Percentiles rank a stretch among this genome's conserved stretches.
Evolutionary conservation across 2,888 invertebrate species (phyloP).

Genomic region (Aphodius sticticus): DNA sequence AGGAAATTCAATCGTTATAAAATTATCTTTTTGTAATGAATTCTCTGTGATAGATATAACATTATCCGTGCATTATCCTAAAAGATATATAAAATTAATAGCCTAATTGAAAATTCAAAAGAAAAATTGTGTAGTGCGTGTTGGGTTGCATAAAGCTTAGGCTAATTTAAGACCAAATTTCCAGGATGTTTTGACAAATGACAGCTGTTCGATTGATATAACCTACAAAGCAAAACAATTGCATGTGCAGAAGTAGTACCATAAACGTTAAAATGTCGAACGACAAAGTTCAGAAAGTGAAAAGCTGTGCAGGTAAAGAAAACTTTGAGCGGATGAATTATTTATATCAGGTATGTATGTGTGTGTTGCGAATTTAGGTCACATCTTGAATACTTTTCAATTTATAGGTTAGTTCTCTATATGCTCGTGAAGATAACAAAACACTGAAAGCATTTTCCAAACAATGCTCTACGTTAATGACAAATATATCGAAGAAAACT

Average conservation of each 20-base stretch:
- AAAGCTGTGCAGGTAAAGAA: slow-evolving; percentile 71
- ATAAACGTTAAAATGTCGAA: slow-evolving; percentile 35
- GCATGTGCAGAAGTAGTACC: neutral
- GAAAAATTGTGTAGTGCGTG: neutral
- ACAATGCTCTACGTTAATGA: slow-evolving; percentile 53
- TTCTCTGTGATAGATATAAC: no score
- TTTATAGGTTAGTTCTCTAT: slow-evolving; percentile 37
- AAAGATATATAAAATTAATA: no score
- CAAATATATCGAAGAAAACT: slow-evolving; percentile 55
- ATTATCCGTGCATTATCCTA: no score
- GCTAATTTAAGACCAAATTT: neutral
- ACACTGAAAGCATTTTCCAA: slow-evolving; percentile 45
- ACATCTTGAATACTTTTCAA: neutral
- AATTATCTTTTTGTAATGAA: no score
- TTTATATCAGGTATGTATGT: slow-evolving; percentile 67
- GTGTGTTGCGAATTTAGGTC: slow-evolving; percentile 24
- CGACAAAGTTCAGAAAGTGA: slow-evolving; percentile 50
- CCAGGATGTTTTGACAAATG: neutral
- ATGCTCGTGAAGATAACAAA: slow-evolving; percentile 27
- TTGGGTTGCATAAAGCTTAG: neutral
- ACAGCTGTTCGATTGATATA: neutral
- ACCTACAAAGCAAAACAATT: neutral
- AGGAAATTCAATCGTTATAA: no score
- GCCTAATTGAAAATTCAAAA: no score
- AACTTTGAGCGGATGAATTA: slow-evolving; percentile 75